A percentile compares a stretch with the other conserved stretches of the same genome.
Conservation (phyloP, 2,113 vertebrate species). For the Struthio camelus region DNA sequence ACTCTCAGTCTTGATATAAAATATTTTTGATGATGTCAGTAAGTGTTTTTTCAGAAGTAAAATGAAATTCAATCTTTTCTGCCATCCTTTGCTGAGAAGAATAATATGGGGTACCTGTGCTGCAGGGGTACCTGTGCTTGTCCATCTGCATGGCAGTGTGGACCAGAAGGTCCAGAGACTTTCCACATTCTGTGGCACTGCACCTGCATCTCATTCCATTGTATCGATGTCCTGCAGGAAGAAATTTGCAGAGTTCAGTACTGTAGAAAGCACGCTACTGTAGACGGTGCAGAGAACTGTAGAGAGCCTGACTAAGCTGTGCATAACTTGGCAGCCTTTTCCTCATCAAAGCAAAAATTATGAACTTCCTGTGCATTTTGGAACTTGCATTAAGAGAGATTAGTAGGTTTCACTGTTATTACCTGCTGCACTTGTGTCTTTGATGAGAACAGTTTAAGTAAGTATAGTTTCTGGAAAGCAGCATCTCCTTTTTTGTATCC, state of each 20-base stretch:
- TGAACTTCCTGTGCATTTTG: not conserved
- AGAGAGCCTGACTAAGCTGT: not conserved
- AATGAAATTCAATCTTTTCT: not conserved
- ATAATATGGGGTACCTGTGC: not conserved
- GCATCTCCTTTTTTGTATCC: not conserved
- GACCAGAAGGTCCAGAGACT: not conserved
- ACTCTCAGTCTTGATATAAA: not conserved
- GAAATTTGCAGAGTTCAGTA: not conserved
- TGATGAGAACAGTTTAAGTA: not conserved
- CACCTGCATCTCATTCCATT: not conserved
- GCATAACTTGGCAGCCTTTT: not conserved
- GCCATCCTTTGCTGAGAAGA: not conserved
- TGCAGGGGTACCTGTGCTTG: not conserved
- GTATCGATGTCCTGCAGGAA: not conserved
- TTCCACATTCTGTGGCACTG: not conserved
- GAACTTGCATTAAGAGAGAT: not conserved
- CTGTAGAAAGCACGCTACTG: not conserved
- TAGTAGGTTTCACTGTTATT: not conserved
- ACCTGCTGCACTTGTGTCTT: not conserved
- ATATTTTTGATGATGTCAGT: not conserved
- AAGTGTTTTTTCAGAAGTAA: not conserved
- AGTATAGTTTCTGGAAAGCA: not conserved
- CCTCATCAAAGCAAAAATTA: not conserved
- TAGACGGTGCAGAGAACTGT: not conserved
- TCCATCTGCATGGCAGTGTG: not conserved